Evolutionary conservation across 1,140 invertebrate genomes (phyloP), one percentile per base, ranked within the genome.

Genomic region (Cyphomyrmex costatus): DNA sequence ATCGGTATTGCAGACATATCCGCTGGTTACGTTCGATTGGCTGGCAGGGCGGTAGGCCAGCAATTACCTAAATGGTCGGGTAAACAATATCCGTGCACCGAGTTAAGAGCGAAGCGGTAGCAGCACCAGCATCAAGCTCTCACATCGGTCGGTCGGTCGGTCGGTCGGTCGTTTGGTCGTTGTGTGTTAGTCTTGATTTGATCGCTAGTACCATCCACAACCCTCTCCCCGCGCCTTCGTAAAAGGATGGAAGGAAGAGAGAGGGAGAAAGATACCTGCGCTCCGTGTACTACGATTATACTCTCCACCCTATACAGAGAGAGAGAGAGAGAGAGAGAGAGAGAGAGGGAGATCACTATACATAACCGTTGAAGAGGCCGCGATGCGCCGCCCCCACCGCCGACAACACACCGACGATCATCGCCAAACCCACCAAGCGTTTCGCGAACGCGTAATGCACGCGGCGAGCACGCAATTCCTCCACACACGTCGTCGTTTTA

Each of bases 41-140:
- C 91, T 91, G 92, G 89, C 92, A 90, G 92, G 92, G 92, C 91
- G 93, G 93, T 94, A 93, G 94, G 92, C 93, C 94, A 93, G 92
- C 94, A 95, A 95, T 95, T 95, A 95, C 93, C 95, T 95, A 95
- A 95, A 95, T 95, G 95, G 94, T 94, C 93, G 93, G 92, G 94
- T 94, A 95, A 95, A 95, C 95, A 95, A 94, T 95, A 95, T 94
- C 93, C 91, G 92, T 90, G 92, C 93, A 89, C 90, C 66, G 92
- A 94, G 94, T 94, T 94, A 93, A 94, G 93, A 93, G 93, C 92
- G 91, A 88, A 79, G 83, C 88, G 84, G 76, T 66, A 84, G 86
- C 86, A n/a, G n/a, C 53, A 53, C 30, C 74, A 12, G 30, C 61
- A 49, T 24, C 78, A 70, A 49, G 65, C 71, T 87, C 68, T 61